Evolutionary conservation across 1,140 invertebrate genomes (phyloP).

Genomic region (Drosophila leontia): DNA sequence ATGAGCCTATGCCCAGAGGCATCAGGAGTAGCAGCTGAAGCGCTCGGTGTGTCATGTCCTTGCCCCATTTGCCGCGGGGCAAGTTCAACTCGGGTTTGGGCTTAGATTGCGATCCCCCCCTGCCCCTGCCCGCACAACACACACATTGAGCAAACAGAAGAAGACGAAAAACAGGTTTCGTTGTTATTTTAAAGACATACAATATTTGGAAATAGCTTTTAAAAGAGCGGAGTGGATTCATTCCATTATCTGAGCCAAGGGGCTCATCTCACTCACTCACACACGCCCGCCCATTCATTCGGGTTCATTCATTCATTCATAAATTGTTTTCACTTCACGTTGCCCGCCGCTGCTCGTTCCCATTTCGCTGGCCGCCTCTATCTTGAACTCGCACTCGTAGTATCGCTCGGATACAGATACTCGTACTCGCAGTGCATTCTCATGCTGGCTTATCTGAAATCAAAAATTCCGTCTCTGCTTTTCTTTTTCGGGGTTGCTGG

Average conservation of each 20-base stretch:
- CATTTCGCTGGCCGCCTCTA: conserved; percentile 55
- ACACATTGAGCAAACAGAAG: neutral
- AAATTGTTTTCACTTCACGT: conserved; percentile 59
- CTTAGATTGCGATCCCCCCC: conserved; percentile 4
- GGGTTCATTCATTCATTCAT: conserved; percentile 62
- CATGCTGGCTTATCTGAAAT: conserved; percentile 59
- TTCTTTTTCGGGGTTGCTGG: conserved; percentile 35
- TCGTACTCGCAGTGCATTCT: conserved; percentile 32
- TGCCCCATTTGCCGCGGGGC: conserved; percentile 77
- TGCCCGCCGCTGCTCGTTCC: conserved; percentile 25
- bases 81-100: conserved; percentile 54
- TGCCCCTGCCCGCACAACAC: neutral
- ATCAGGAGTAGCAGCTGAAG: conserved; percentile 58
- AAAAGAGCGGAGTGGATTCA: conserved; percentile 42
- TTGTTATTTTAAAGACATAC: conserved; percentile 51
- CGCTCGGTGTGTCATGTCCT: conserved; percentile 51
- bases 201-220: conserved; percentile 37
- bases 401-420: conserved; percentile 63
- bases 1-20: conserved; percentile 46
- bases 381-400: conserved; percentile 39
- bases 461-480: conserved; percentile 13
- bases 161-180: conserved; percentile 65
- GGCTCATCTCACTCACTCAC: conserved; percentile 54
- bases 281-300: conserved; percentile 39
- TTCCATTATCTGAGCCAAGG: conserved; percentile 61